These are phyloP conservation scores for Nothocercus julius DNA, from an alignment of 2,113 vertebrate genomes.

Conservation along the genomic window DNA sequence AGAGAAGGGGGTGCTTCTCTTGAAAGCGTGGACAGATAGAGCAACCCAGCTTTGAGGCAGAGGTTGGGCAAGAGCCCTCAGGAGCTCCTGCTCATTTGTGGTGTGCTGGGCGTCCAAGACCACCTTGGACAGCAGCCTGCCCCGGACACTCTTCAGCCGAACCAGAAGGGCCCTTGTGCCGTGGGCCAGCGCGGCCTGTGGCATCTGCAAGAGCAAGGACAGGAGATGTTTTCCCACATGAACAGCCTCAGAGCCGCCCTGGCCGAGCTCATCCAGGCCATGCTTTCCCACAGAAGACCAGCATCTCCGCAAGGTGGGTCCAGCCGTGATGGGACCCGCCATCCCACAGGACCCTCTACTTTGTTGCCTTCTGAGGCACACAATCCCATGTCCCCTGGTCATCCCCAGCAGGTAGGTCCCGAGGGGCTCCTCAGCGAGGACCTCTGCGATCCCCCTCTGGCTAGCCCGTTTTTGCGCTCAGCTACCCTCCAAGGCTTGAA, in stretches of 20 bases:
- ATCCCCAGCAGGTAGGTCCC: not conserved
- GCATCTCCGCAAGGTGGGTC: not conserved
- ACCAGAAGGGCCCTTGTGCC: not conserved
- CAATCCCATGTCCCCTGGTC: not conserved
- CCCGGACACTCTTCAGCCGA: not conserved
- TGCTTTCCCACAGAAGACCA: not conserved
- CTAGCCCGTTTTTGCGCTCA: not conserved
- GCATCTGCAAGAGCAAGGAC: not conserved
- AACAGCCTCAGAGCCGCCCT: not conserved
- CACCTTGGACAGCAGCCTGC: no score
- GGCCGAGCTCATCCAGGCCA: rapidly evolving
- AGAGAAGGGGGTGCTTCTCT: no score
- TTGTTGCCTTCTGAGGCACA: not conserved
- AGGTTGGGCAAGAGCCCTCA: no score
- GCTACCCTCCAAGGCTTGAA: not conserved
- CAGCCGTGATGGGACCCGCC: not conserved
- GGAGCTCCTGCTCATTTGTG: no score
- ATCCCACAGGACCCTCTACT: not conserved
- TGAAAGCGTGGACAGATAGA: no score
- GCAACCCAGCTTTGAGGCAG: no score
- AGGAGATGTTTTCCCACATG: not conserved
- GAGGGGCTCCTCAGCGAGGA: not conserved
- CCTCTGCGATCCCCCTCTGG: not conserved
- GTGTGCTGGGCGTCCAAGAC: not conserved
- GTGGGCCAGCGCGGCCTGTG: no score